Evolutionary conservation across 2,888 invertebrate genomes (phyloP).

Genomic region (Biston betularia): DNA sequence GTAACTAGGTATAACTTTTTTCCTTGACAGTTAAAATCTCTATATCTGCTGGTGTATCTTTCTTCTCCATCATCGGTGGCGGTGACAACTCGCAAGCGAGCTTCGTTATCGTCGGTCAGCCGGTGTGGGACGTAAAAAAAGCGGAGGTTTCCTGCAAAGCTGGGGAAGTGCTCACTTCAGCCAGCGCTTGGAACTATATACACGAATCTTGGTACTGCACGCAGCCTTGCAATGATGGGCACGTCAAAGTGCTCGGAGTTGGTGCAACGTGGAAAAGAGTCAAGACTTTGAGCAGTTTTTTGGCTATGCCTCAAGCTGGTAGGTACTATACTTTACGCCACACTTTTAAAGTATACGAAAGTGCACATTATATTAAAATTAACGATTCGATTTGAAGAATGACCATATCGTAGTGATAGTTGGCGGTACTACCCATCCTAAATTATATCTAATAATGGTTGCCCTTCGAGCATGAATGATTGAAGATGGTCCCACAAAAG

Average conservation of each 20-base stretch:
- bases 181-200: constrained; percentile 87
- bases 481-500: too few relatives aligned
- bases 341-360: too few relatives aligned
- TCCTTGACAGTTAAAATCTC: constrained; percentile 85
- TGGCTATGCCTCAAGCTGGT: constrained; percentile 36
- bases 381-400: too few relatives aligned
- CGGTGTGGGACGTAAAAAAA: constrained; percentile 85
- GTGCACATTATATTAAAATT: too few relatives aligned
- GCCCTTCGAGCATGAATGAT: too few relatives aligned
- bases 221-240: constrained; percentile 81
- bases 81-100: constrained; percentile 80
- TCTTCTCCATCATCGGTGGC: constrained; percentile 84
- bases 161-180: constrained; percentile 87
- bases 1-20: neutral
- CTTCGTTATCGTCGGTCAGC: constrained; percentile 87
- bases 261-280: constrained; percentile 73
- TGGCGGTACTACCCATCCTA: too few relatives aligned
- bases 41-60: constrained; percentile 86
- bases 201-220: constrained; percentile 87
- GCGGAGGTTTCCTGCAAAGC: constrained; percentile 81
- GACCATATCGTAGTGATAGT: too few relatives aligned
- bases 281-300: constrained; percentile 52
- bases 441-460: too few relatives aligned
- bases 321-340: neutral
- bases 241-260: constrained; percentile 69